A percentile compares a stretch with the other conserved stretches of the same genome.
Evolutionary conservation across 1,140 invertebrate genomes (phyloP).

Genomic region (Drosophila varians): DNA sequence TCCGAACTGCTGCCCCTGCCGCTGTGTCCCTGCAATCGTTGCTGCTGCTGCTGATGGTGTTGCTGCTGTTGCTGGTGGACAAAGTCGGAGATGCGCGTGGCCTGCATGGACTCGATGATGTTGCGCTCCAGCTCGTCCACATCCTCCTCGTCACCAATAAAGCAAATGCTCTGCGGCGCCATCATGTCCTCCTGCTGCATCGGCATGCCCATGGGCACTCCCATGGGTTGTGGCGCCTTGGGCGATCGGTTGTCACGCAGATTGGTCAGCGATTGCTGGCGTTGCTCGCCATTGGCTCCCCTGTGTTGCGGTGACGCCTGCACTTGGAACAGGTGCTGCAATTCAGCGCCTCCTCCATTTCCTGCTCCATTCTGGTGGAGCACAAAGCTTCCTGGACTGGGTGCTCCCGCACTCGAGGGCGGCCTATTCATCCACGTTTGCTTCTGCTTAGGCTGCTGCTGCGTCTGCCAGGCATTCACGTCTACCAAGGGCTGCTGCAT

Average conservation of each 20-base stretch:
- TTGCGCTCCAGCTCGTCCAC: slow-evolving; percentile 81
- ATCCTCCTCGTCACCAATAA: slow-evolving; percentile 89
- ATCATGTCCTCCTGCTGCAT: slow-evolving; percentile 78
- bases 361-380: slow-evolving; percentile 77
- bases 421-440: slow-evolving; percentile 65
- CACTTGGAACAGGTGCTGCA: slow-evolving; percentile 82
- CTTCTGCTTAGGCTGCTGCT: slow-evolving; percentile 61
- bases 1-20: slow-evolving; percentile 72
- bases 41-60: slow-evolving; percentile 60
- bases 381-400: slow-evolving; percentile 64
- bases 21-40: slow-evolving; percentile 48
- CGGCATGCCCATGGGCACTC: slow-evolving; percentile 86
- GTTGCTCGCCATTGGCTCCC: slow-evolving; percentile 72
- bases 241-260: slow-evolving; percentile 77
- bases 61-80: slow-evolving; percentile 68
- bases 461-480: slow-evolving; percentile 77
- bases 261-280: slow-evolving; percentile 77
- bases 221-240: slow-evolving; percentile 41
- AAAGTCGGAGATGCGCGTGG: slow-evolving; percentile 76
- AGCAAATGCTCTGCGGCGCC: slow-evolving; percentile 95
- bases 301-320: slow-evolving; percentile 75
- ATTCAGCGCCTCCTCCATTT: slow-evolving; percentile 57
- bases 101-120: slow-evolving; percentile 79
- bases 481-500: slow-evolving; percentile 70
- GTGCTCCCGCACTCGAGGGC: slow-evolving; percentile 55